A percentile compares a stretch with the other conserved stretches of the same genome.
phyloP scores from a whole-genome alignment of 2,888 invertebrate genomes.

The Cephus nigrinus region DNA sequence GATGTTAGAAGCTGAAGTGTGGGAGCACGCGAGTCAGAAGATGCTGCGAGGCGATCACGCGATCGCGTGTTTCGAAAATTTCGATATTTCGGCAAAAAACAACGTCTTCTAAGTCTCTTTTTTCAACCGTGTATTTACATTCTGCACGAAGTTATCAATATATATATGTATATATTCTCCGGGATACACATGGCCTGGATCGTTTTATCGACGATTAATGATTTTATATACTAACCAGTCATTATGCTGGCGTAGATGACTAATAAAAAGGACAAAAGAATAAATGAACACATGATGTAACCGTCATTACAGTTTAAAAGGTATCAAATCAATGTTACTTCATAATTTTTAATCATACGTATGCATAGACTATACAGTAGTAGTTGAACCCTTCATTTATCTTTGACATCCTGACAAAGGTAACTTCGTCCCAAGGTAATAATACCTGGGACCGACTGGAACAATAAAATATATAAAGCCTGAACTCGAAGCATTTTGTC shows the following conservation, averaged over 20 bases:
- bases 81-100: background rate
- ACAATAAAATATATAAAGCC: slow-evolving; percentile 17
- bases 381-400: slow-evolving; percentile 19
- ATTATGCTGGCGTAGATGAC: background rate
- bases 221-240: background rate
- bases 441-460: background rate
- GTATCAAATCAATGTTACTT: background rate
- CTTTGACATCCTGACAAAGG: slow-evolving; percentile 21
- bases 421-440: slow-evolving; percentile 8
- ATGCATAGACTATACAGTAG: background rate
- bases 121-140: background rate
- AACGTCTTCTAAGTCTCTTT: background rate
- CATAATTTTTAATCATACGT: background rate
- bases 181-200: background rate
- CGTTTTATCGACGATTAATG: background rate
- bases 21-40: background rate
- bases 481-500: slow-evolving; percentile 11
- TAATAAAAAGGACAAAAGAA: background rate
- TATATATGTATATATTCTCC: background rate
- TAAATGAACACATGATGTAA: background rate
- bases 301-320: background rate
- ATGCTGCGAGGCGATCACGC: background rate
- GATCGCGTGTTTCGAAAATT: background rate
- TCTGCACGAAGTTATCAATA: background rate
- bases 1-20: background rate